These are phyloP conservation scores for Urocynchramus pylzowi DNA, from an alignment of 2,113 vertebrate species.

Conservation along the genomic window DNA sequence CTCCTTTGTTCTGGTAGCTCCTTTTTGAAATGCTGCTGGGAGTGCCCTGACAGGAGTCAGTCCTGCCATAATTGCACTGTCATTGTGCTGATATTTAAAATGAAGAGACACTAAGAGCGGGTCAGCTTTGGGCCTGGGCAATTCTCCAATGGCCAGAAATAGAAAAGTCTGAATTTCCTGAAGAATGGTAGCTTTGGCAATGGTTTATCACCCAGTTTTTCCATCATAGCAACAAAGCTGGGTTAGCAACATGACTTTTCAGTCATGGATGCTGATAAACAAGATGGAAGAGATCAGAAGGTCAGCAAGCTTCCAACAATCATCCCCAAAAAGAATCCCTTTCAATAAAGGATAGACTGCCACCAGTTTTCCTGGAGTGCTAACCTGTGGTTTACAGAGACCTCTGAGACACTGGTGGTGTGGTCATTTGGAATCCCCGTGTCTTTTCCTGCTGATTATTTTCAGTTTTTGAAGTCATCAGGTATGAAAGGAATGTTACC, in stretches of 20 bases:
- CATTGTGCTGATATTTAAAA: neutral
- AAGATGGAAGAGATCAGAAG: constrained; percentile 12
- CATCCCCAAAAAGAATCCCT: neutral
- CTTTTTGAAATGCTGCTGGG: neutral
- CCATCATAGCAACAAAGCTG: constrained; percentile 20
- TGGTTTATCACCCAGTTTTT: neutral
- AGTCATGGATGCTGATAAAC: constrained; percentile 8
- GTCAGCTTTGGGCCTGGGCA: neutral
- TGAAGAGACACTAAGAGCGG: neutral
- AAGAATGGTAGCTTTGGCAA: constrained; percentile 9
- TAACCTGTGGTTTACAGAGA: neutral
- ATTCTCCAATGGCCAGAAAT: constrained; percentile 22
- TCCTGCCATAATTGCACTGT: neutral
- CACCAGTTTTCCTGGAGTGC: neutral
- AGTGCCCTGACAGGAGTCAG: neutral
- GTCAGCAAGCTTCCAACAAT: neutral
- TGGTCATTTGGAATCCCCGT: neutral
- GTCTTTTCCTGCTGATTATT: neutral
- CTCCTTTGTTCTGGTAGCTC: neutral
- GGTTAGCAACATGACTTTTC: constrained; percentile 10
- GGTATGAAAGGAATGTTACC: neutral
- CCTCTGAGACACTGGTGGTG: neutral
- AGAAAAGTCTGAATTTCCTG: constrained; percentile 9
- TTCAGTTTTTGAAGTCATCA: neutral
- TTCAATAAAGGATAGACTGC: neutral